Evolutionary conservation across 1,140 invertebrate species (phyloP), one percentile per base, ranked within the genome.

Genomic region (Sinella curviseta): DNA sequence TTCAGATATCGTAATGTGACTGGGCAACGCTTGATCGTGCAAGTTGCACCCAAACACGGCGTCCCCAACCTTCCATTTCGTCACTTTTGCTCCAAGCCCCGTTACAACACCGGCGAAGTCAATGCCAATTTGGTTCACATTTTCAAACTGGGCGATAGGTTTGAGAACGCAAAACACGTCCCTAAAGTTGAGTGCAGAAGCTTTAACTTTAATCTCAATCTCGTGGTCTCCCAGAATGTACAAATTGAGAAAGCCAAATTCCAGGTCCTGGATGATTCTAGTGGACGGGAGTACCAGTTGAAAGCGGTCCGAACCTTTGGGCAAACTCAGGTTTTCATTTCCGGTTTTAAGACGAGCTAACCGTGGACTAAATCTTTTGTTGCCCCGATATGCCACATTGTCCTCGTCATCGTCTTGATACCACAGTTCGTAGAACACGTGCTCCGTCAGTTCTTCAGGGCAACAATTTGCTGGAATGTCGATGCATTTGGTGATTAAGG

Each of bases 341-440:
- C 26, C 30, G 12, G 30, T 14, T 30, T 70, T 70, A 8, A 33
- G 8, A 31, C 1, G 30, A 8, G n/a, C 65, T 14, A 70, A 14
- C 31, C 65, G 30, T 8, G 26, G 30, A 12, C 28, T 14, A 70
- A 31, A 70, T 70, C 65, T 30, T 30, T 70, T 70, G 4, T 70
- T 30, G 31, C 31, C 65, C 3, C 65, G 26, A 30, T 8, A 70
- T 31, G 65, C 65, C 2, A 70, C 31, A 8, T 31, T 70, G 8
- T 70, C 31, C 14, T 70, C 65, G 14, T 14, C 31, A 30, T 70
- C 65, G 1, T 33, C 65, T 4, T 70, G 26, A 33, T 31, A 31
- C 65, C 65, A 70, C 26, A 70, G 12, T 70, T 70, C 65, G n/a
- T 2, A 70, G 31, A 70, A 70, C 2, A 70, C n/a, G 3, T 70